phyloP scores from a whole-genome alignment of 2,888 invertebrate genomes.

The Gonocerus acuteangulatus region DNA sequence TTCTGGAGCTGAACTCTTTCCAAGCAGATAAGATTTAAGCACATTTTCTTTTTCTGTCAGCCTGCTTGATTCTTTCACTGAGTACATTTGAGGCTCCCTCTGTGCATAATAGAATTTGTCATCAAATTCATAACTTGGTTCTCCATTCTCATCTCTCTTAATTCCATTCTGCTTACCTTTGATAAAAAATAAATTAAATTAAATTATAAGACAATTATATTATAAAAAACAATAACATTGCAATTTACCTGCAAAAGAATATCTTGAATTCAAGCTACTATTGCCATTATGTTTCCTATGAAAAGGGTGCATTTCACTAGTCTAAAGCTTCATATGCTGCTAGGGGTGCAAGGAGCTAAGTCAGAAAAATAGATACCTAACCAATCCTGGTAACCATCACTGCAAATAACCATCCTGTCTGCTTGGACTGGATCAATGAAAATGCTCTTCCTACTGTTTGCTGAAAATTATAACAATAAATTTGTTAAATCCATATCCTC shows the following conservation, averaged over 20 bases:
- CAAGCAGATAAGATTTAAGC: slow-evolving; percentile 34
- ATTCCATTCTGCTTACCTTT: background rate
- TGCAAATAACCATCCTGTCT: background rate
- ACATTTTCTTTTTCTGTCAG: slow-evolving; percentile 37
- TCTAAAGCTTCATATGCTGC: background rate
- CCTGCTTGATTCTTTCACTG: slow-evolving; percentile 25
- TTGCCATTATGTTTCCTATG: slow-evolving; percentile 27
- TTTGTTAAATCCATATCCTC: too few relatives aligned
- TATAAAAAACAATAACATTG: background rate
- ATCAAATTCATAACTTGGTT: slow-evolving; percentile 28
- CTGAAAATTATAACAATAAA: too few relatives aligned
- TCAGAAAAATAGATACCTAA: background rate
- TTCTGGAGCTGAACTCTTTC: slow-evolving; percentile 1
- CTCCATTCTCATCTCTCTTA: slow-evolving; percentile 25
- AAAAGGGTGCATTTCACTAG: slow-evolving; percentile 28
- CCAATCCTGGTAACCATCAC: background rate
- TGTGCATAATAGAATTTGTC: slow-evolving; percentile 26
- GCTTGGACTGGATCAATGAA: slow-evolving; percentile 5
- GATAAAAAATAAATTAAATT: background rate
- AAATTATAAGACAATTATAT: background rate
- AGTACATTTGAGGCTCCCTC: slow-evolving; percentile 24
- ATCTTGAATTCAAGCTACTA: background rate
- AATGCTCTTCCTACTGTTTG: too few relatives aligned
- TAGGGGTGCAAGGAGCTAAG: background rate
- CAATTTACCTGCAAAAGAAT: background rate